Percentiles rank a stretch among this genome's conserved stretches.
Evolutionary conservation across 2,797 vertebrate genomes (phyloP).

Genomic region (Aplochiton taeniatus): DNA sequence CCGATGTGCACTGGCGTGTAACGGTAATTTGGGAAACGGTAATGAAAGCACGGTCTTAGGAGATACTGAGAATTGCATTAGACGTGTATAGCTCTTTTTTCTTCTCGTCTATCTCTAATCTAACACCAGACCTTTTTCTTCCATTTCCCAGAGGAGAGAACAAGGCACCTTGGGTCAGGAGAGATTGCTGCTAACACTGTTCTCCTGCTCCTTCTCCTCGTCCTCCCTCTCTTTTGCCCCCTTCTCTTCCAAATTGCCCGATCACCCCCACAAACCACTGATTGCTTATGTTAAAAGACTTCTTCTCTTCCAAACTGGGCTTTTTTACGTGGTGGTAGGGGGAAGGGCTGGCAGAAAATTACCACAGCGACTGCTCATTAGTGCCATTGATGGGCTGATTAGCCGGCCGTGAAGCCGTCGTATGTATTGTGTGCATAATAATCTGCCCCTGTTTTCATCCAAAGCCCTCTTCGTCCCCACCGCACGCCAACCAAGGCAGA

Average conservation of each 20-base stretch:
- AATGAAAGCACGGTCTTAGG: not conserved
- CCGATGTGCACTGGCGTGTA: not conserved
- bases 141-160: not conserved
- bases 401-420: conserved; percentile 82
- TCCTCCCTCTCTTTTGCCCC: not conserved
- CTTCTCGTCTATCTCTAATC: not conserved
- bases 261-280: conserved; percentile 45
- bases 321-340: conserved; percentile 29
- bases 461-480: conserved; percentile 70
- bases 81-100: not conserved
- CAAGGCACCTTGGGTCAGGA: not conserved
- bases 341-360: conserved; percentile 74
- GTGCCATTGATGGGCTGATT: conserved; percentile 87
- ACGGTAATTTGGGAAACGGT: not conserved
- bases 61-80: conserved; percentile 3
- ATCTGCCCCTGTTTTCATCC: conserved; percentile 82
- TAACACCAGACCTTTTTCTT: not conserved
- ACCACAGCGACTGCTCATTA: conserved; percentile 83
- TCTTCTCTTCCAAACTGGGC: conserved; percentile 74
- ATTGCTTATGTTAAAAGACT: conserved; percentile 78
- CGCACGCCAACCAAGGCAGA: conserved; percentile 40
- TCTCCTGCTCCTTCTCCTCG: not conserved
- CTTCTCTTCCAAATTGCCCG: not conserved
- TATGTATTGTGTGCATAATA: conserved; percentile 88
- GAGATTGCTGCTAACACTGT: not conserved